Evolutionary conservation across 2,888 invertebrate species (phyloP), one percentile per base, ranked within the genome.

Genomic region (Agrochola lota): DNA sequence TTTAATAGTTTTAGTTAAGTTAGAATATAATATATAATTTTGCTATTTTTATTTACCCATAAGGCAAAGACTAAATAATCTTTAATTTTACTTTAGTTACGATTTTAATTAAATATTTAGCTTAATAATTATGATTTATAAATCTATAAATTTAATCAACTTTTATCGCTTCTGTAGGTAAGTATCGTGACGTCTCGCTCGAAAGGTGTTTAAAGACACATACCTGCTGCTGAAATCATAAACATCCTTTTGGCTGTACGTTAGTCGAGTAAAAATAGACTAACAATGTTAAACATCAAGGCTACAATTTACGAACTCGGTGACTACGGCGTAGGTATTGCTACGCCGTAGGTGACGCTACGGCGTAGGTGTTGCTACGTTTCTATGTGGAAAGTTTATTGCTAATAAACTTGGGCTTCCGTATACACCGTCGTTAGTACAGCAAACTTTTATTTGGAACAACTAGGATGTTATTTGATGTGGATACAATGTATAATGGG

Each of bases 321-420:
- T 60, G 26, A 23, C 26, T 76, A 75, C 26, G 49, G 40, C 74
- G 60, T 74, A 75, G 74, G 46, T 35, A 26, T 11, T 17, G 26
- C 60, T 80, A 62, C 80, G 52, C 35, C 46, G 59, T 74, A 74
- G 74, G 15, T n/a, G 15, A 6, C 11, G 23, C 52, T 71, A 55
- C 77, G 23, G 26, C 62, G 81, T 64, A 78, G 75, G 75, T 9
- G 15, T 35, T 52, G 49, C 49, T 74, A 74, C 63, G 40, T 4
- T 62, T 35, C 43, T 72, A 17, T 12, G 9, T 72, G 30, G n/a
- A 40, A n/a, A 71, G 15, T 40, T 57, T n/a, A 52, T n/a, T 20
- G 15, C 17, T 12, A 12, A 7, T 68, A 69, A 69, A 78, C 17
- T 57, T 35, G 20, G n/a, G 9, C 30, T n/a, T 49, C 15, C 15